Evolutionary conservation across 2,888 invertebrate species (phyloP), one percentile per base, ranked within the genome.

Genomic region (Microdon myrmicae): DNA sequence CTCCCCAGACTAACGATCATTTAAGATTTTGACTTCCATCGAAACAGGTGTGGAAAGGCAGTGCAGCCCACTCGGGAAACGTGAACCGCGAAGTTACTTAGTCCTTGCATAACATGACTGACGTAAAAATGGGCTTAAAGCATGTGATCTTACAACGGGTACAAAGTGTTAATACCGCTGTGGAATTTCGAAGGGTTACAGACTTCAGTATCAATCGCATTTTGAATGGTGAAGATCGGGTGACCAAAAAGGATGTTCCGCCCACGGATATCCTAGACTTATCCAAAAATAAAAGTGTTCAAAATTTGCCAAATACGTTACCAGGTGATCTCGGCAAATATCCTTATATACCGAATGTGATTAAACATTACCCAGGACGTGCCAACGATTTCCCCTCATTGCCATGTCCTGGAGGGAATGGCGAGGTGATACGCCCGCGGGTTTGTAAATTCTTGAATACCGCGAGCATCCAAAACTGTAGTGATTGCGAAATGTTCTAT

Each of bases 151-250:
- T 79, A 45, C 78, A 79, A 68, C 74, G 79, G 49, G 64, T 73
- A 53, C 71, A 72, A 44, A 70, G 68, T 48, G 70, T 75, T 48
- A 77, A 79, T 47, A 61, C 75, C 44, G 70, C 75, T 9, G 49
- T 55, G 3, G 56, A 66, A 51, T 49, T 34, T 14, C 47, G 53
- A 43, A 49, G 58, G 54, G 72, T 75, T 2, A 79, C 79, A 1
- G 80, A 79, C 64, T 79, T 79, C 41, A 79, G 79, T 59, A 79
- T 79, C 9, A 76, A 72, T 59, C 74, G 75, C 22, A 79, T 79
- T 44, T 60, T 72, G 34, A 60, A 68, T 32, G 47, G 34, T 8
- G 29, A 31, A 8, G 26, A 39, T 35, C 28, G 20, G 7, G 13
- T 68, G 26, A 53, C 68, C 14, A 56, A 39, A 34, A 43, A 31